A percentile compares a stretch with the other conserved stretches of the same genome.
Conservation (phyloP, 2,113 vertebrate species). For the Rhinopomastus cyanomelas region DNA sequence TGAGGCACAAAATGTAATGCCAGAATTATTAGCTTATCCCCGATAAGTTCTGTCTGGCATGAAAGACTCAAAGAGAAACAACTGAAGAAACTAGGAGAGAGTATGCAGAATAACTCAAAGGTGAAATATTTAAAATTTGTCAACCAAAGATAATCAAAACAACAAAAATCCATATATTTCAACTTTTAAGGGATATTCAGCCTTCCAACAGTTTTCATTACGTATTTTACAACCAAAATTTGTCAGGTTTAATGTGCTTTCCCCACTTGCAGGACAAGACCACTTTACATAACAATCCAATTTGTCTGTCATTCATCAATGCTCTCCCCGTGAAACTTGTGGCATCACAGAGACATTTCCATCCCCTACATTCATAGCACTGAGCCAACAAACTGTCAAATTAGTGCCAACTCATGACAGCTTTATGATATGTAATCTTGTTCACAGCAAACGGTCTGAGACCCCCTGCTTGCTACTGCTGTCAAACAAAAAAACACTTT, state of each 20-base stretch:
- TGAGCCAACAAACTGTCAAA: conserved; percentile 71
- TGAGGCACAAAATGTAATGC: not conserved
- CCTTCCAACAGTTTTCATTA: not conserved
- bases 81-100: not conserved
- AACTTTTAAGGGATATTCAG: not conserved
- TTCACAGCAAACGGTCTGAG: conserved; percentile 68
- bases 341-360: conserved; percentile 57
- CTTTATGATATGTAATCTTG: conserved; percentile 72
- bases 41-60: not conserved
- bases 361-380: conserved; percentile 32
- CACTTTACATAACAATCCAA: conserved; percentile 48
- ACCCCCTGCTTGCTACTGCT: conserved; percentile 61
- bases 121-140: not conserved
- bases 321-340: conserved; percentile 27
- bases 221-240: not conserved
- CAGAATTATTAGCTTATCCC: not conserved
- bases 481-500: conserved; percentile 52
- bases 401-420: conserved; percentile 68
- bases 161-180: not conserved
- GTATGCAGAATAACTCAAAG: not conserved
- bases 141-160: not conserved
- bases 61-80: not conserved
- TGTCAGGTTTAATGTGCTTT: not conserved
- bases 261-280: not conserved
- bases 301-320: conserved; percentile 60